Base-by-base conservation (phyloP, 2,797 vertebrate species). In the Diglossa cyanea region DNA sequence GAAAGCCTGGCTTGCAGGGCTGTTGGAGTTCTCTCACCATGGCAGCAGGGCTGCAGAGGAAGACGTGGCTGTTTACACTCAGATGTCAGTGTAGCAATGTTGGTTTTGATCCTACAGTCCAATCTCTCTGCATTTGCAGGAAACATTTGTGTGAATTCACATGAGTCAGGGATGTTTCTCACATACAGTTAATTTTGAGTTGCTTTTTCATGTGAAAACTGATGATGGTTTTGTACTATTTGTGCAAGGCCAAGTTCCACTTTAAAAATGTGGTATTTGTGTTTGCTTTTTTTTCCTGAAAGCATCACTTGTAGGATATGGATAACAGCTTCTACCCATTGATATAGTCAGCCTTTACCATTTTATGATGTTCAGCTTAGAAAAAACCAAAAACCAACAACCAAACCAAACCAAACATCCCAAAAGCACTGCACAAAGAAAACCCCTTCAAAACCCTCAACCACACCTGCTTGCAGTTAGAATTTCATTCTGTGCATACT, bases 381-480 rank as follows among this genome's bases (percentile, higher is more conserved):
- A 53, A 47, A 33, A 50, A 67, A 44, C 2, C 4, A 5, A 31
- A 15, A 21, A 21, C 12, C 12, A 39, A 39, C 15, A 31, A 45
- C 48, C 47, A 42, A 42, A 40, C 39, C 24, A 51, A 68, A 50
- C 7, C 6, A 53, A 21, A 16, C 6, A 13, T 7, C 5, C 12
- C 25, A 17, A 51, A 85, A 60, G 0, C 33, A 28, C 11, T 40
- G 31, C 48, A 35, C 39, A 3, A 47, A 67, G 67, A 53, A 19
- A 1, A 0, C 1, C 3, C n/a, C 10, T 7, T 24, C 45, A 63
- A 57, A 48, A 3, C 15, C 25, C 37, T 26, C 20, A 83, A 71
- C 3, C 25, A n/a, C 10, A 35, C 33, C 14, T 76, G 21, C 16
- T n/a, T 67, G 30, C 33, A 73, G 17, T 26, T 62, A 40, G 51